These are phyloP conservation scores for Cossypha niveicapilla DNA, from an alignment of 2,797 vertebrate genomes.

Conservation along the genomic window DNA sequence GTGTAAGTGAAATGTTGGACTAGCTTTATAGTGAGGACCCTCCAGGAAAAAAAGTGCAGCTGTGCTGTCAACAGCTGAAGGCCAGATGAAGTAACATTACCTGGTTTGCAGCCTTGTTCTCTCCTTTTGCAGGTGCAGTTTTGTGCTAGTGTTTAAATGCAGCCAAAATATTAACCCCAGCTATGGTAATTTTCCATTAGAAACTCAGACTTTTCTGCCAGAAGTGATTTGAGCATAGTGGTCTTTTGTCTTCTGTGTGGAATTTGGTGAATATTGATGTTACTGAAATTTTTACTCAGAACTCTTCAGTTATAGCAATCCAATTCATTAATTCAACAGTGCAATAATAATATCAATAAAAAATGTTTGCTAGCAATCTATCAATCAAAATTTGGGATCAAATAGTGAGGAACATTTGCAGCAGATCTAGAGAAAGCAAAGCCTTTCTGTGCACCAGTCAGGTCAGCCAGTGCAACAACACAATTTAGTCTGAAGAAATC, in stretches of 20 bases:
- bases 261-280: not conserved
- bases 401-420: not conserved
- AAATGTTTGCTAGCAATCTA: not conserved
- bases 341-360: not conserved
- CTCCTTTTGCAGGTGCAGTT: not conserved
- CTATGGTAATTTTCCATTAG: not conserved
- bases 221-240: not conserved
- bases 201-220: not conserved
- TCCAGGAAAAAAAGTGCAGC: not conserved
- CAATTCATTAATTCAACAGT: not conserved
- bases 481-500: conserved; percentile 17
- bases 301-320: not conserved
- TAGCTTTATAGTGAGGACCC: not conserved
- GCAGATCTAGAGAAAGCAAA: not conserved
- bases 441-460: not conserved
- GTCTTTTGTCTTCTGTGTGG: not conserved
- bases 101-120: not conserved
- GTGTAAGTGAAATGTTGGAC: not conserved
- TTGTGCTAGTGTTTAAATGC: not conserved
- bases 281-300: not conserved
- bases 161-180: not conserved
- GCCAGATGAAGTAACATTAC: not conserved
- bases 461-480: not conserved
- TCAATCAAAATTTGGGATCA: not conserved
- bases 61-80: not conserved